Conservation (phyloP, 2,888 invertebrate species). For the Agrochola lychnidis region DNA sequence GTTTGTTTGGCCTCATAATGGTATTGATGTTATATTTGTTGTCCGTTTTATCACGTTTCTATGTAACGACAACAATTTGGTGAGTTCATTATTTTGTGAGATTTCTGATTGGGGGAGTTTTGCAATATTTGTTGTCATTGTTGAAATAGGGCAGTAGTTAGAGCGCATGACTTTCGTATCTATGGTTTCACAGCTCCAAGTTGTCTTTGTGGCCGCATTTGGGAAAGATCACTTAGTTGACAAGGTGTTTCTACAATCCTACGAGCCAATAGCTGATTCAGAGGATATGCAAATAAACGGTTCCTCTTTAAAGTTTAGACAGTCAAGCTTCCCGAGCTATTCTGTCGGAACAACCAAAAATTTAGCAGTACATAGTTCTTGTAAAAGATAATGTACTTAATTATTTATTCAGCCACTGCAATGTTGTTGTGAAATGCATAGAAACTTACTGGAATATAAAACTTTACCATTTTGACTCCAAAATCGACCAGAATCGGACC, state of each 20-base stretch:
- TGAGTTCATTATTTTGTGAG: background rate
- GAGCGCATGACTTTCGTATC: background rate
- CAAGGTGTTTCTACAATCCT: background rate
- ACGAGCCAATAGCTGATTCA: background rate
- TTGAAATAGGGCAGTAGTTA: background rate
- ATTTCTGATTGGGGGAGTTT: background rate
- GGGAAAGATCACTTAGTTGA: background rate
- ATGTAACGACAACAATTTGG: background rate
- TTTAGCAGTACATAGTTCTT: background rate
- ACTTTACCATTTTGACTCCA: no score
- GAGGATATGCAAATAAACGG: background rate
- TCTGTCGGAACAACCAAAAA: background rate
- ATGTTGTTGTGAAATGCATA: background rate
- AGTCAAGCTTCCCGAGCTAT: background rate
- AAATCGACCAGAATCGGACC: no score
- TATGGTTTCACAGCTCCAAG: background rate
- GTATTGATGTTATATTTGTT: background rate
- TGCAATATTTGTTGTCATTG: background rate
- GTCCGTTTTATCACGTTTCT: constrained; percentile 22
- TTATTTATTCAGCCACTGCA: no score
- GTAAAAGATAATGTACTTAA: background rate
- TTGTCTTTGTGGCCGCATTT: background rate
- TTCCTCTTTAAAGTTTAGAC: background rate
- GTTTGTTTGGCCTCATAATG: background rate
- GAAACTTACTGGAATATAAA: background rate